phyloP scores from a whole-genome alignment of 92 coral and sea anemone genomes.

The Zoanthus solanderi region DNA sequence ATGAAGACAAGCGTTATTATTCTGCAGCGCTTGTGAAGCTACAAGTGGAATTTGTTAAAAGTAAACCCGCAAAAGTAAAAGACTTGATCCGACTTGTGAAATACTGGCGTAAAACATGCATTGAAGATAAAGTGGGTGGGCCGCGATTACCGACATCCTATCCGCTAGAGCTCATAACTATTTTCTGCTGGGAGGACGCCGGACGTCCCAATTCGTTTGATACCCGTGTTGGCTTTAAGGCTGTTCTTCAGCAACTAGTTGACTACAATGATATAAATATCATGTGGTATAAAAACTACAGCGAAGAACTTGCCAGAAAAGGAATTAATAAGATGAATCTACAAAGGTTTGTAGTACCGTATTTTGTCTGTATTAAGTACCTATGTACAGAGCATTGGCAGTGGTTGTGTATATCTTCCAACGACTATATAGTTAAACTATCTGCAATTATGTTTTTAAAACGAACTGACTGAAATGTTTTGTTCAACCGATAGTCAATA shows the following conservation, averaged over 20 bases:
- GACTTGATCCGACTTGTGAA: slow-evolving; percentile 70
- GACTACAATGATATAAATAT: neutral
- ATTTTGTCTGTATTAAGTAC: neutral
- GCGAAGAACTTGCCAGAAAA: neutral
- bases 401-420: too few relatives aligned
- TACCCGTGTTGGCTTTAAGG: slow-evolving; percentile 42
- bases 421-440: neutral
- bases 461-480: neutral
- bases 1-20: slow-evolving; percentile 11
- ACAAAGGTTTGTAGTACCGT: neutral
- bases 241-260: slow-evolving; percentile 24
- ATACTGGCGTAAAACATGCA: slow-evolving; percentile 64
- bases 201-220: slow-evolving; percentile 37
- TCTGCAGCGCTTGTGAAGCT: slow-evolving; percentile 58
- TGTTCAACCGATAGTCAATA: neutral
- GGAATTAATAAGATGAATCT: neutral
- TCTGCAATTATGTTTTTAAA: neutral
- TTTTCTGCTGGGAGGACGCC: slow-evolving; percentile 54
- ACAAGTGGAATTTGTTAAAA: slow-evolving; percentile 64
- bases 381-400: too few relatives aligned
- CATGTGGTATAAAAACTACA: slow-evolving; percentile 7
- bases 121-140: neutral
- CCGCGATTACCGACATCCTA: slow-evolving; percentile 48
- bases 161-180: slow-evolving; percentile 54
- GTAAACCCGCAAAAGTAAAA: slow-evolving; percentile 63